Evolutionary conservation across 2,888 invertebrate genomes (phyloP).

Genomic region (Eupeodes luniger): DNA sequence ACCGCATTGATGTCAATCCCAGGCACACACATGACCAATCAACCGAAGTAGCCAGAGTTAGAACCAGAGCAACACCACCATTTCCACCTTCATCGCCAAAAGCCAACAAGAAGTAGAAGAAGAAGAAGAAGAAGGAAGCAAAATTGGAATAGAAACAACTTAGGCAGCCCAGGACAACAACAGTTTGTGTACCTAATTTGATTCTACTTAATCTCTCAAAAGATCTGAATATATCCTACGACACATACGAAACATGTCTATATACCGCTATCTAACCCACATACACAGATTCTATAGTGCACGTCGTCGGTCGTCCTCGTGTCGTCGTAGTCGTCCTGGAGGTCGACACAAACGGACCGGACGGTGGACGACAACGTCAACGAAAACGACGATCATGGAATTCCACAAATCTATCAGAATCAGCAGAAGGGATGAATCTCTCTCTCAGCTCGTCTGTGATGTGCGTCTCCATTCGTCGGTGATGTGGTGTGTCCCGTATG

Average conservation of each 20-base stretch:
- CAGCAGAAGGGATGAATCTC: constrained; percentile 44
- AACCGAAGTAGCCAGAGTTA: constrained; percentile 12
- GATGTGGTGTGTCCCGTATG: not conserved
- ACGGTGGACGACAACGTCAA: constrained; percentile 33
- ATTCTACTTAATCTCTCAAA: constrained; percentile 73
- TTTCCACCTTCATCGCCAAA: constrained; percentile 1
- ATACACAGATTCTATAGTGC: no score
- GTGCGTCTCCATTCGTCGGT: constrained; percentile 4
- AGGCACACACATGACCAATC: constrained; percentile 57
- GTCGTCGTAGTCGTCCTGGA: not conserved
- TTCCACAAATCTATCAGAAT: constrained; percentile 68
- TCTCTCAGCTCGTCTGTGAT: not conserved
- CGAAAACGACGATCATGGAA: constrained; percentile 35
- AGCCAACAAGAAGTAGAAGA: constrained; percentile 10
- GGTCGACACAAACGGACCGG: constrained; percentile 32
- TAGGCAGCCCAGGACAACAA: constrained; percentile 68
- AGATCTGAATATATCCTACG: constrained; percentile 68
- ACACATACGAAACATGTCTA: constrained; percentile 18
- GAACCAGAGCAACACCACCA: constrained; percentile 4
- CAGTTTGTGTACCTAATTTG: constrained; percentile 73
- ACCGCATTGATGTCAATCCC: constrained; percentile 55
- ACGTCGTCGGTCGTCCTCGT: no score
- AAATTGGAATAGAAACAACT: constrained; percentile 25
- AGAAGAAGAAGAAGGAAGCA: no score
- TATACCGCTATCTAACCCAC: no score